Conservation (phyloP, 1,140 invertebrate genomes). For the Hylaeus anthracinus region DNA sequence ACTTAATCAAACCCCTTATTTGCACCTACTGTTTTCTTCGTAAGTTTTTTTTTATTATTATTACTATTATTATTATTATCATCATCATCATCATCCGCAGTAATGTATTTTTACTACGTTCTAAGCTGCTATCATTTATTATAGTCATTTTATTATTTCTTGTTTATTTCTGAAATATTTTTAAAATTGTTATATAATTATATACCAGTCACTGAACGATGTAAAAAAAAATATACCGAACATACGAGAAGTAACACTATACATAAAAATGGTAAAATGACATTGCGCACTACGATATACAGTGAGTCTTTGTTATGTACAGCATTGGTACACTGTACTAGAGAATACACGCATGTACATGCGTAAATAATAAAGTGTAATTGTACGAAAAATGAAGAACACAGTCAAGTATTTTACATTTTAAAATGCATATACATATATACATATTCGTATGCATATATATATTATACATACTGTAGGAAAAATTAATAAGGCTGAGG, state of each 20-base stretch:
- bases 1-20: conserved; percentile 45
- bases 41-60: conserved; percentile 10
- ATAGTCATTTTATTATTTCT: conserved; percentile 68
- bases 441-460: conserved; percentile 29
- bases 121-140: conserved; percentile 66
- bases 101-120: conserved; percentile 65
- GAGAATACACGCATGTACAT: conserved; percentile 33
- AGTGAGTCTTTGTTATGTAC: conserved; percentile 49
- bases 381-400: conserved; percentile 28
- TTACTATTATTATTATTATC: conserved; percentile 13
- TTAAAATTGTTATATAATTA: conserved; percentile 74
- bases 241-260: conserved; percentile 64
- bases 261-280: conserved; percentile 65
- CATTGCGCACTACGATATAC: conserved; percentile 59
- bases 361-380: conserved; percentile 46
- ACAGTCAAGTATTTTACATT: conserved; percentile 33
- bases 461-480: conserved; percentile 44
- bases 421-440: conserved; percentile 11
- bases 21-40: conserved; percentile 42
- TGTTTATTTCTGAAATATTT: conserved; percentile 74
- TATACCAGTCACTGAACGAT: conserved; percentile 71
- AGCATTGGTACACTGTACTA: conserved; percentile 38
- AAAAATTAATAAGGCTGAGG: conserved; percentile 44
- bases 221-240: conserved; percentile 62
- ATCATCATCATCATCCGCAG: conserved; percentile 55